Base-by-base conservation (phyloP, 2,888 invertebrate species). In the Clanis bilineata region DNA sequence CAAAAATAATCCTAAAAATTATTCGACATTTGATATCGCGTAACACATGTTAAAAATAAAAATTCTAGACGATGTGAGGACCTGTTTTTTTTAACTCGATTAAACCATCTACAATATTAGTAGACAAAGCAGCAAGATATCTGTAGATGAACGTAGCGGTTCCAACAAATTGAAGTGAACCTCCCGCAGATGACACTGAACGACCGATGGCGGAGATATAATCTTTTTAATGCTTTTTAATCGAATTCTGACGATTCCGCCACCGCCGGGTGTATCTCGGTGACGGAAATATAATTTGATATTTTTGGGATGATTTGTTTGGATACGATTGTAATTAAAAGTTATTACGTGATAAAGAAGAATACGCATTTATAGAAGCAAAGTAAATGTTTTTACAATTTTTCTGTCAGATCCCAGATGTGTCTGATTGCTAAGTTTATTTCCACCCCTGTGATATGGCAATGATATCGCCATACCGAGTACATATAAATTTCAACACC, bases 191-290 rank as follows among this genome's bases (percentile, higher is more conserved):
- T 32, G 28, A 51, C 18, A 51, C 9, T 5, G 12, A 45, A 23
- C 39, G 39, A 23, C 28, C 22, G 22, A 10, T n/a, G 38, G 12
- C 32, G 10, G 28, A 15, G 51, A 51, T 51, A 32, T 51, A 21
- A 51, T 32, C 51, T 51, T 51, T 28, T 57, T 43, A 57, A 57
- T 10, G 25, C 12, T n/a, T 28, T 57, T 28, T 57, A 57, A 57
- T 57, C 56, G 56, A 57, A 57, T 57, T 57, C 28, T 57, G 43
- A 57, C 43, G 56, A 41, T 25, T 56, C n/a, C 15, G 32, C 18
- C 15, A 18, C 18, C 45, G 15, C 18, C 32, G 45, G 45, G 10
- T 45, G 25, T 25, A 23, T 51, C 51, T 28, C 23, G 7, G 28
- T 15, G 51, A 21, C 51, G 51, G 32, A 51, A 32, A 51, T 51